Evolutionary conservation across 2,113 vertebrate species (phyloP).

Genomic region (Spilogale gracilis): DNA sequence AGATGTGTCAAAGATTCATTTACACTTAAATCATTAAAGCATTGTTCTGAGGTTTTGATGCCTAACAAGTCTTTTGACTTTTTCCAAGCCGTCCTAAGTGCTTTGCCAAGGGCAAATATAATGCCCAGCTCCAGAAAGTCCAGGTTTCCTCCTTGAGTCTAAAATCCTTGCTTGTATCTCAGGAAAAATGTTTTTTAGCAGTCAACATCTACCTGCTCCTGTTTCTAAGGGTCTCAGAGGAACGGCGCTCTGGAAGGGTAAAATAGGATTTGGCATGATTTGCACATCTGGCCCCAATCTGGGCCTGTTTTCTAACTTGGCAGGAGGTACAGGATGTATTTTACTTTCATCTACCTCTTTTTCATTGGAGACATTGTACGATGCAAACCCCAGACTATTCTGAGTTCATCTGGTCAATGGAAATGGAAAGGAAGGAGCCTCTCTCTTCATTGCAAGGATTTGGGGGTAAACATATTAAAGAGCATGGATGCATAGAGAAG

Average conservation of each 20-base stretch:
- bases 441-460: background rate
- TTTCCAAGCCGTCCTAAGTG: conserved; percentile 63
- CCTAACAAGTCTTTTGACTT: conserved; percentile 71
- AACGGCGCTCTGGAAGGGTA: background rate
- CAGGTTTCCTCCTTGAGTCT: conserved; percentile 19
- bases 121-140: background rate
- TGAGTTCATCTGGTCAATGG: background rate
- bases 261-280: conserved; percentile 9
- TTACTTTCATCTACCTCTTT: conserved; percentile 73
- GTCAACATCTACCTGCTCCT: background rate
- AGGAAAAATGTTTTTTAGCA: background rate
- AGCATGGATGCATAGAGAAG: background rate
- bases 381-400: background rate
- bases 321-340: conserved; percentile 52
- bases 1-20: conserved; percentile 78
- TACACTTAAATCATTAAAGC: conserved; percentile 72
- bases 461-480: background rate
- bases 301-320: conserved; percentile 60
- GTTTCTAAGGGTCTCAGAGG: background rate
- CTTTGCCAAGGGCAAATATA: conserved; percentile 46
- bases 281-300: conserved; percentile 69
- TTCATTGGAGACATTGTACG: conserved; percentile 50
- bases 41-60: conserved; percentile 71
- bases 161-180: background rate
- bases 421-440: conserved; percentile 16